Base-by-base conservation (phyloP, 2,113 vertebrate species). In the Hucho hucho region DNA sequence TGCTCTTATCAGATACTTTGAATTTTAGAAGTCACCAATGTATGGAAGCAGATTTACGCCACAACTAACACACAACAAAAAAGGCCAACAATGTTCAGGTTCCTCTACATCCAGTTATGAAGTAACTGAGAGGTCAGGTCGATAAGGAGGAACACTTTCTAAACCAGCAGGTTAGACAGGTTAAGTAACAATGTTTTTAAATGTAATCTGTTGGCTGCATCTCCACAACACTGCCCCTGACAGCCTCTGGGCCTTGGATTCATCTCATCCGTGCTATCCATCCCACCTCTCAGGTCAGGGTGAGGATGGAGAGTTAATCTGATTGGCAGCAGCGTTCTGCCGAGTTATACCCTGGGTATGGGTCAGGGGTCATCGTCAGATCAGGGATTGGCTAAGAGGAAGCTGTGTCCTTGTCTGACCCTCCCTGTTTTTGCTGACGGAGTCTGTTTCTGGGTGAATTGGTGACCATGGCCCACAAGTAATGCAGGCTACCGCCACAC, bases 301-400 rank as follows among this genome's bases (percentile, higher is more conserved):
- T 56, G 59, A 75, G 75, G 64, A 77, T 37, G 47, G 71, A 1
- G 63, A 59, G 58, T 73, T 83, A 81, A 86, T 84, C 77, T 82
- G 76, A 86, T 87, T 86, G 75, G 59, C 46, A 20, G 5, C 64
- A 70, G 56, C 22, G 72, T 43, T 84, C 9, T 43, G 37, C 37
- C 2, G 82, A 86, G 72, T 87, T 81, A 86, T 69, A 43, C 28
- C 24, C 59, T 69, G 46, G 73, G 64, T 74, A 22, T 4, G 22
- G 73, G 29, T 71, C 59, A 46, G 14, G 14, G 49, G 16, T 53
- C 49, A 53, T 53, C 16, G 16, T 53, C 49, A 79, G 79, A 74
- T 83, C 81, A 82, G 47, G 22, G 65, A 56, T 56, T 76, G 67
- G 74, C 78, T 61, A 53, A 1, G 12, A 69, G 9, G n/a, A 59